phyloP scores from a whole-genome alignment of 2,797 vertebrate genomes.

The Sebastes oblongus region DNA sequence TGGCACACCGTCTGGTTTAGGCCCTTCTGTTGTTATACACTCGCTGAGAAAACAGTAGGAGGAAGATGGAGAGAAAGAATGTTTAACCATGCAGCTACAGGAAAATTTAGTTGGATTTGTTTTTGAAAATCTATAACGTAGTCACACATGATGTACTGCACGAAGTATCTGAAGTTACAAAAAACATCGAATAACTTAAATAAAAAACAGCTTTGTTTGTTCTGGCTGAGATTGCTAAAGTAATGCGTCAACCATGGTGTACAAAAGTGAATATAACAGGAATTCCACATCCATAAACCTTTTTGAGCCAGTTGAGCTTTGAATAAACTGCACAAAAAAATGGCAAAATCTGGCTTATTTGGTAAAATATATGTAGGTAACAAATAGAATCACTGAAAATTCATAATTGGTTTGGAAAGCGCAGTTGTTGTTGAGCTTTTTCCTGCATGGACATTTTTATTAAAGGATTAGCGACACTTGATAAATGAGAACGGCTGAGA shows the following conservation, averaged over 20 bases:
- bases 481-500: background rate
- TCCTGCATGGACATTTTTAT: background rate
- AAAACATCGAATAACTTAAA: background rate
- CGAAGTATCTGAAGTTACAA: background rate
- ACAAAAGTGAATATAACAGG: no score
- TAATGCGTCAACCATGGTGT: background rate
- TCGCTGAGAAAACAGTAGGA: conserved; percentile 73
- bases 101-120: background rate
- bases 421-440: background rate
- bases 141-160: background rate
- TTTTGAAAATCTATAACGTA: background rate
- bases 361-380: background rate
- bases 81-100: background rate
- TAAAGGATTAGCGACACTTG: background rate
- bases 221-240: background rate
- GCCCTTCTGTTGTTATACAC: conserved; percentile 75
- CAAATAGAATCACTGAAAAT: background rate
- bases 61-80: background rate
- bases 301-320: background rate
- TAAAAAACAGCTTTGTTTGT: background rate
- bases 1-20: conserved; percentile 76
- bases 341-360: background rate
- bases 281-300: background rate
- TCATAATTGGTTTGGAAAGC: background rate
- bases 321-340: background rate